Evolutionary conservation across 2,888 invertebrate genomes (phyloP), one percentile per base, ranked within the genome.

Genomic region (Atethmia centrago): DNA sequence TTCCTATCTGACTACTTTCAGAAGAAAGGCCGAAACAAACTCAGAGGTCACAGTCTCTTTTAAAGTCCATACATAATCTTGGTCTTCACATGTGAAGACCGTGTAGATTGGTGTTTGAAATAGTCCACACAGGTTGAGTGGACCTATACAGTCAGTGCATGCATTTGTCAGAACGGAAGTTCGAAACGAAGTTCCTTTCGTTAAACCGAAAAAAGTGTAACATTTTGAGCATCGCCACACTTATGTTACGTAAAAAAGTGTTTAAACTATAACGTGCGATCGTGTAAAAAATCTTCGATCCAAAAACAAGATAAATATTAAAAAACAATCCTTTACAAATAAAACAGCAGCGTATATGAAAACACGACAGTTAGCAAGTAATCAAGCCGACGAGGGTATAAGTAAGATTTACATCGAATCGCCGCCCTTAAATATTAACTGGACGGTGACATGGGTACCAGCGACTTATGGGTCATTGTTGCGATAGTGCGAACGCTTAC

Each of bases 361-460:
- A 83, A 83, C 80, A 74, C 55, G 77, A 80, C 82, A 77, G 77
- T 77, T 71, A 83, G 64, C 72, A 28, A 73, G 80, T 82, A 83
- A 82, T 80, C 82, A 74, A 77, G 21, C 8, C 14, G 86, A 85
- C 85, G 74, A 86, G 86, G 85, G 86, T 86, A 68, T 84, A 85
- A 85, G 85, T 86, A 85, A 86, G 85, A 85, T 85, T 86, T 85
- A 85, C 85, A 85, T 77, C 76, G 76, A 82, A 77, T 83, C 71
- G 87, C 82, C 74, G 83, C 82, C 85, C 86, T 91, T 91, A 92
- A 92, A 92, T 92, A 92, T 92, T 92, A 89, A 92, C 89, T 83
- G 83, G 77, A 74, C 74, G 73, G 83, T 91, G 91, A 91, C 91
- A 88, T 86, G 90, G 92, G 90, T 86, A 78, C 64, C 16, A 31